These are phyloP conservation scores for Phalacrocorax carbo DNA, from an alignment of 2,113 vertebrate species.

Conservation along the genomic window DNA sequence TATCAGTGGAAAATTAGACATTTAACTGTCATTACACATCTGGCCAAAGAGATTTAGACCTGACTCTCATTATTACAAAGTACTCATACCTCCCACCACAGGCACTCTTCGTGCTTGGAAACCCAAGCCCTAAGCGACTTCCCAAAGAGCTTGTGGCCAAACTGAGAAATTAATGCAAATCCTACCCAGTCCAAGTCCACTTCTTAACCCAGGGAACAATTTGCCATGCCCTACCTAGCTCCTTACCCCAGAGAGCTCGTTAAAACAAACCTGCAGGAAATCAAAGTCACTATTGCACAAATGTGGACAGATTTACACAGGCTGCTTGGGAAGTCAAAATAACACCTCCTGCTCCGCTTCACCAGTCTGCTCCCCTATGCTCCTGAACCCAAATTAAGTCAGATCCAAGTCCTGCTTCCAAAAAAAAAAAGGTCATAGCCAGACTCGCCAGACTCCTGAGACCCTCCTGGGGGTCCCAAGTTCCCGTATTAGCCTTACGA, in stretches of 20 bases:
- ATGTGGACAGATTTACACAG: slow-evolving; percentile 46
- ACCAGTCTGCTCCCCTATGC: neutral
- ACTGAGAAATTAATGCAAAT: slow-evolving; percentile 26
- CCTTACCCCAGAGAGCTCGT: slow-evolving; percentile 25
- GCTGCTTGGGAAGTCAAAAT: slow-evolving; percentile 40
- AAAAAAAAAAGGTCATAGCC: neutral
- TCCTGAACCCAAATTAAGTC: slow-evolving; percentile 25
- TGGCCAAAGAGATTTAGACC: neutral
- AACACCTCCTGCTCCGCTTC: slow-evolving; percentile 30
- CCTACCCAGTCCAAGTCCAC: neutral
- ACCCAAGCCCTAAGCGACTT: slow-evolving; percentile 37
- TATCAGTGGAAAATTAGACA: neutral
- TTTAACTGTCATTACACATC: neutral
- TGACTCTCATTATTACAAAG: neutral
- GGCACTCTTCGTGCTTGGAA: neutral
- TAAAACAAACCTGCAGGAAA: slow-evolving; percentile 58
- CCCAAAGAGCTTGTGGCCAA: slow-evolving; percentile 12
- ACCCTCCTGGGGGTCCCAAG: slow-evolving; percentile 27
- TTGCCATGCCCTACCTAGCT: neutral
- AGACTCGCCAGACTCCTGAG: neutral
- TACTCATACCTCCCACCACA: neutral
- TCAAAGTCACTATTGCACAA: slow-evolving; percentile 27
- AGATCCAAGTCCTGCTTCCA: neutral
- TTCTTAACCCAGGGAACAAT: neutral
- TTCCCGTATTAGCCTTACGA: slow-evolving; percentile 46